Percentiles rank a stretch among this genome's conserved stretches.
Evolutionary conservation across 35 echinoderm and acorn worm genomes (phyloP).

Genomic region (Eucidaris tribuloides): DNA sequence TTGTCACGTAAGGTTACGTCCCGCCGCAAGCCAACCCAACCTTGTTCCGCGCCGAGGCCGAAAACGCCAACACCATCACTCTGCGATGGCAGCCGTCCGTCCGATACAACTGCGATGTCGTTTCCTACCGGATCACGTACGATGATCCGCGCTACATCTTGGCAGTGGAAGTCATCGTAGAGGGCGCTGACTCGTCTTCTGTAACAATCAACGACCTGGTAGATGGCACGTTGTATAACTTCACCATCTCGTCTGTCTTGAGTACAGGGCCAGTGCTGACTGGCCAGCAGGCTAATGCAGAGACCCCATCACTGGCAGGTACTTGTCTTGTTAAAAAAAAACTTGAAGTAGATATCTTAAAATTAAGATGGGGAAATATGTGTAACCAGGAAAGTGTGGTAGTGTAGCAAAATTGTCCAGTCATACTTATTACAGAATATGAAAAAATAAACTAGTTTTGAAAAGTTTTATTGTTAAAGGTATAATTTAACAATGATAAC

Average conservation of each 20-base stretch:
- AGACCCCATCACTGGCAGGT: constrained; percentile 52
- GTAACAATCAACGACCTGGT: constrained; percentile 29
- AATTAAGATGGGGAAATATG: no score
- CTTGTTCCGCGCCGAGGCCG: constrained; percentile 18
- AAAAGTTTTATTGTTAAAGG: no score
- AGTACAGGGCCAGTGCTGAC: constrained; percentile 30
- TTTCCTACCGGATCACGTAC: constrained; percentile 62
- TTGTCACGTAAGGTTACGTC: constrained; percentile 62
- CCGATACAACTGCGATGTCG: constrained; percentile 70
- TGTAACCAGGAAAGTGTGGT: no score
- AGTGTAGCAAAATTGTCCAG: no score
- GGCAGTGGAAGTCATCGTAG: constrained; percentile 21
- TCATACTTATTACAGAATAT: no score
- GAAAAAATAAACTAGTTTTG: no score
- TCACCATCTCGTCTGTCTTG: constrained; percentile 54
- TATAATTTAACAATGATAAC: no score
- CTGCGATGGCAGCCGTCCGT: constrained; percentile 42
- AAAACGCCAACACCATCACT: constrained; percentile 20
- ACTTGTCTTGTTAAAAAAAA: no score
- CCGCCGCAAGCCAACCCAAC: constrained; percentile 41
- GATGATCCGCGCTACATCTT: not conserved
- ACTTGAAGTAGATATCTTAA: no score
- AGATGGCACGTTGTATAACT: constrained; percentile 29
- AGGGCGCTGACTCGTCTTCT: constrained; percentile 26
- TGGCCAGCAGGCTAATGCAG: constrained; percentile 22